Conservation (phyloP, 2,797 vertebrate species). For the Pangasius mekongensis region DNA sequence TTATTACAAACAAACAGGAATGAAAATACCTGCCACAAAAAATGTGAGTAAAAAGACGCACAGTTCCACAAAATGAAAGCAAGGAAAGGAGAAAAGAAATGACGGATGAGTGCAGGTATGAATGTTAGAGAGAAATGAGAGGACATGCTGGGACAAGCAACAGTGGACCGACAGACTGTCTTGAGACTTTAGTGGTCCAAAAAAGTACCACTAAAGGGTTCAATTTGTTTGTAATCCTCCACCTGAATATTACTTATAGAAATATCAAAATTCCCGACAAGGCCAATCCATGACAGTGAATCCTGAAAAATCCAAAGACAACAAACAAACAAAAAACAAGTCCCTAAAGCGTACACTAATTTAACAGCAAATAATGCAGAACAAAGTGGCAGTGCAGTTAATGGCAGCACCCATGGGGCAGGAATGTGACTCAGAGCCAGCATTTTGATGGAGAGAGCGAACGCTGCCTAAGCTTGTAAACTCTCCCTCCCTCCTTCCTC, state of each 20-base stretch:
- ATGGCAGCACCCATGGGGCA: slow-evolving; percentile 5
- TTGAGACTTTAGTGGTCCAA: slow-evolving; percentile 30
- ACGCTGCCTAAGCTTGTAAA: slow-evolving; percentile 10
- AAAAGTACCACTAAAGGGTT: neutral
- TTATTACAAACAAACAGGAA: slow-evolving; percentile 33
- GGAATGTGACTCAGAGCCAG: slow-evolving; percentile 25
- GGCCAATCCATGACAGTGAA: neutral
- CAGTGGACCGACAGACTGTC: slow-evolving; percentile 41
- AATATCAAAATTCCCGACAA: neutral
- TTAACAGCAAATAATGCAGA: slow-evolving; percentile 14
- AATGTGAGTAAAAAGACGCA: neutral
- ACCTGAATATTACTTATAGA: slow-evolving; percentile 2
- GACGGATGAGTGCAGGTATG: neutral
- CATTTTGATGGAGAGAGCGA: neutral
- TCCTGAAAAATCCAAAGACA: neutral
- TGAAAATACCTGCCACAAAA: neutral
- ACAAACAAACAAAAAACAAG: neutral
- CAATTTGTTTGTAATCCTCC: neutral
- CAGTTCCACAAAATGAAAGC: slow-evolving; percentile 3
- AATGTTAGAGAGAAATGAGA: slow-evolving; percentile 19
- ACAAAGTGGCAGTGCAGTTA: slow-evolving; percentile 23
- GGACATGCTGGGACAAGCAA: slow-evolving; percentile 11
- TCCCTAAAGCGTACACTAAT: neutral
- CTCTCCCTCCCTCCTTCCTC: neutral
- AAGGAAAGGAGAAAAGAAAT: slow-evolving; percentile 5